Evolutionary conservation across 2,888 invertebrate genomes (phyloP).

Genomic region (Drosophila acutilabella): DNA sequence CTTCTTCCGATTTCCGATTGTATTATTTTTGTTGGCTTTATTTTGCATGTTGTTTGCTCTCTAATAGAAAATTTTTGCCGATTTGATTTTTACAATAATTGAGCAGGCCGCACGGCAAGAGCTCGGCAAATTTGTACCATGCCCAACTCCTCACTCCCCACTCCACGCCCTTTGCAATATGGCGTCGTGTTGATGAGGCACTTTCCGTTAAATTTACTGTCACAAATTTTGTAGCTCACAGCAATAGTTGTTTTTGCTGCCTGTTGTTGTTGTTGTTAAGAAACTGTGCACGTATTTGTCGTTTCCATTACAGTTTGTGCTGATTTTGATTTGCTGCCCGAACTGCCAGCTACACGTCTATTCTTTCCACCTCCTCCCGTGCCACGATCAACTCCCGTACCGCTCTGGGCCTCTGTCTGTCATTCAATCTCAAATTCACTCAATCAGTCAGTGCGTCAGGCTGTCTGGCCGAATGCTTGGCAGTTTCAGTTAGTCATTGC

Average conservation of each 20-base stretch:
- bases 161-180: constrained; percentile 13
- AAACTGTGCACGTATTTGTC: constrained; percentile 77
- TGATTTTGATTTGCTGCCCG: constrained; percentile 79
- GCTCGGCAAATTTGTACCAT: constrained; percentile 47
- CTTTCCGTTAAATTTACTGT: constrained; percentile 73
- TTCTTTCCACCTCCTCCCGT: constrained; percentile 12
- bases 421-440: constrained; percentile 81
- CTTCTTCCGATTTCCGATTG: not conserved
- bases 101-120: constrained; percentile 28
- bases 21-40: constrained; percentile 2
- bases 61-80: constrained; percentile 70
- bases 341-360: constrained; percentile 32
- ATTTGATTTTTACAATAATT: constrained; percentile 57
- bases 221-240: constrained; percentile 53
- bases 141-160: constrained; percentile 2
- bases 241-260: constrained; percentile 22
- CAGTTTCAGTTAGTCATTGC: constrained; percentile 77
- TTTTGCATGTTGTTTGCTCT: constrained; percentile 66
- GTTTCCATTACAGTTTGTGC: constrained; percentile 81
- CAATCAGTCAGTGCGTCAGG: constrained; percentile 72
- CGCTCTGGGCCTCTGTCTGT: constrained; percentile 37
- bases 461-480: constrained; percentile 39
- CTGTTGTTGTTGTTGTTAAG: constrained; percentile 38
- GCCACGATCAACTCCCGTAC: not conserved
- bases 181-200: constrained; percentile 57